phyloP scores from a whole-genome alignment of 2,888 invertebrate genomes.

The Molanna angustata region DNA sequence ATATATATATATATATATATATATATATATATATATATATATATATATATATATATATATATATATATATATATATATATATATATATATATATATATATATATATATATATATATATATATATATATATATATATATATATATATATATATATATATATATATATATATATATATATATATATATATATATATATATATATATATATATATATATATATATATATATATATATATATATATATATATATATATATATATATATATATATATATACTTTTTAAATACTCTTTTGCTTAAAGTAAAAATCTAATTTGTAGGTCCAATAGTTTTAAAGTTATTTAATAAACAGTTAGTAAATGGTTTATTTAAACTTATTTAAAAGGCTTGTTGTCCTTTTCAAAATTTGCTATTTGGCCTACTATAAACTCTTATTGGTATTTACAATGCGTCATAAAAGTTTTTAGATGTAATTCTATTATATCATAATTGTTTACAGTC shows the following conservation, averaged over 20 bases:
- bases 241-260: neutral
- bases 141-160: neutral
- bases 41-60: neutral
- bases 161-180: neutral
- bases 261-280: neutral
- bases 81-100: neutral
- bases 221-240: neutral
- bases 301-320: too few relatives aligned
- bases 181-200: neutral
- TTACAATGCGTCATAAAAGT: too few relatives aligned
- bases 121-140: neutral
- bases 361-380: too few relatives aligned
- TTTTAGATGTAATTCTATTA: too few relatives aligned
- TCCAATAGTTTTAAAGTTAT: too few relatives aligned
- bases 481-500: too few relatives aligned
- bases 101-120: neutral
- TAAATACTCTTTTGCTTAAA: neutral
- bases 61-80: neutral
- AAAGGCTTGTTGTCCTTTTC: too few relatives aligned
- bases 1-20: neutral
- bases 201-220: neutral
- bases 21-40: neutral
- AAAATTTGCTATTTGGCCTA: too few relatives aligned
- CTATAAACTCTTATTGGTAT: too few relatives aligned
- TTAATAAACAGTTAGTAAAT: too few relatives aligned